phyloP scores from a whole-genome alignment of 2,888 invertebrate species.

The Scelioninae gen. 1 region DNA sequence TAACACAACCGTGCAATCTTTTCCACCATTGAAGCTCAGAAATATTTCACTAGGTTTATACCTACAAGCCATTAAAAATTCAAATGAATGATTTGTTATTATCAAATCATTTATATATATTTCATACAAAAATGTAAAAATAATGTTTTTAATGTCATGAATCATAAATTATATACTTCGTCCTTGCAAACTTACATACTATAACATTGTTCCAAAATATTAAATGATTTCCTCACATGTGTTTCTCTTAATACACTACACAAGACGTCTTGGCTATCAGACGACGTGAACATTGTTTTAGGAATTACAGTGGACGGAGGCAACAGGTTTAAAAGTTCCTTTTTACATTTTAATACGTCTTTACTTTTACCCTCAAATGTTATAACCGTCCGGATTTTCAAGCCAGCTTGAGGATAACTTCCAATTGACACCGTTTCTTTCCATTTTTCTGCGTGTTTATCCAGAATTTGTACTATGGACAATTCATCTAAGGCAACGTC shows the following conservation, averaged over 20 bases:
- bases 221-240: slow-evolving; percentile 76
- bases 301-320: slow-evolving; percentile 64
- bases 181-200: slow-evolving; percentile 73
- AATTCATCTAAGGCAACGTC: slow-evolving; percentile 76
- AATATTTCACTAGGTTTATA: slow-evolving; percentile 92
- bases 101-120: too few relatives aligned
- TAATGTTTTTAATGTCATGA: too few relatives aligned
- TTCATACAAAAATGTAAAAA: too few relatives aligned
- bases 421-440: slow-evolving; percentile 74
- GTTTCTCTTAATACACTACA: slow-evolving; percentile 69
- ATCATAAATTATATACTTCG: too few relatives aligned
- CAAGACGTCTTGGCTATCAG: slow-evolving; percentile 75
- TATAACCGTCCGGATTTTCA: slow-evolving; percentile 71
- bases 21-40: slow-evolving; percentile 98
- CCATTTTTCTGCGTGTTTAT: slow-evolving; percentile 74
- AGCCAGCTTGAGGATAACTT: slow-evolving; percentile 77
- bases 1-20: slow-evolving; percentile 98
- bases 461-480: slow-evolving; percentile 73
- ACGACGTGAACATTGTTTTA: slow-evolving; percentile 71
- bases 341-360: slow-evolving; percentile 71
- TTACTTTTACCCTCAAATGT: slow-evolving; percentile 75
- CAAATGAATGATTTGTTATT: too few relatives aligned
- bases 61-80: slow-evolving; percentile 82
- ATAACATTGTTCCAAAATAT: slow-evolving; percentile 79
- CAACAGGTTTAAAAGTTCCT: slow-evolving; percentile 69